phyloP scores from a whole-genome alignment of 2,797 vertebrate species.

The Acanthiza pusilla region DNA sequence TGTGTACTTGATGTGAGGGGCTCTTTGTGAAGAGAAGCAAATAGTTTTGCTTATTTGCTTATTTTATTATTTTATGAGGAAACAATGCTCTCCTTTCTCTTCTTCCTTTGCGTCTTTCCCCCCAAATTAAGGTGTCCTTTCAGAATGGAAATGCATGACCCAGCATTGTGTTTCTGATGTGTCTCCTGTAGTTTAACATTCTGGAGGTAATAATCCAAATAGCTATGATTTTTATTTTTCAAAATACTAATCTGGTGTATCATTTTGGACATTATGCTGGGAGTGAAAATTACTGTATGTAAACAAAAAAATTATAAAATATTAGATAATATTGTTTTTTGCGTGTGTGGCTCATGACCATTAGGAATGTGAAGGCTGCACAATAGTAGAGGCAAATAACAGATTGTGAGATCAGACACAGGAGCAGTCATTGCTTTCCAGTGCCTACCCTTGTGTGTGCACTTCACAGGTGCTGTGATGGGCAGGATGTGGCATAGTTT shows the following conservation, averaged over 20 bases:
- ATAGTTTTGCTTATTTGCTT: slow-evolving; percentile 46
- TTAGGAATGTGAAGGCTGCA: background rate
- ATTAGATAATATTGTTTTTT: background rate
- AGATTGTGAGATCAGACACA: background rate
- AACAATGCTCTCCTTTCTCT: background rate
- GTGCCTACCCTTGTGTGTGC: rapidly evolving
- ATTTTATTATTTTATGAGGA: slow-evolving; percentile 44
- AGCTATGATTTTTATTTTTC: slow-evolving; percentile 37
- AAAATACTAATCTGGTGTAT: slow-evolving; percentile 11
- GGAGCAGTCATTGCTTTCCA: background rate
- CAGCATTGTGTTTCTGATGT: background rate
- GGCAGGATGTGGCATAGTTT: background rate
- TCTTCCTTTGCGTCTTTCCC: background rate
- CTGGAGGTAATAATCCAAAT: slow-evolving; percentile 31
- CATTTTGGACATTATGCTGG: slow-evolving; percentile 3
- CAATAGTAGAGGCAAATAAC: background rate
- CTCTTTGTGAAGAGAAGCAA: slow-evolving; percentile 37
- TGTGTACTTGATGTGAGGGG: slow-evolving; percentile 7
- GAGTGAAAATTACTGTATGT: slow-evolving; percentile 18
- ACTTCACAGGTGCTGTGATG: background rate
- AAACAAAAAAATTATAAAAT: slow-evolving; percentile 40
- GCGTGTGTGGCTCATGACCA: background rate
- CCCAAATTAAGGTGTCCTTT: background rate
- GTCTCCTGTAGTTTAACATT: slow-evolving; percentile 8
- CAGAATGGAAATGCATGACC: background rate